Conservation (phyloP, 2,888 invertebrate species). For the Alloscopus bannaensis region DNA sequence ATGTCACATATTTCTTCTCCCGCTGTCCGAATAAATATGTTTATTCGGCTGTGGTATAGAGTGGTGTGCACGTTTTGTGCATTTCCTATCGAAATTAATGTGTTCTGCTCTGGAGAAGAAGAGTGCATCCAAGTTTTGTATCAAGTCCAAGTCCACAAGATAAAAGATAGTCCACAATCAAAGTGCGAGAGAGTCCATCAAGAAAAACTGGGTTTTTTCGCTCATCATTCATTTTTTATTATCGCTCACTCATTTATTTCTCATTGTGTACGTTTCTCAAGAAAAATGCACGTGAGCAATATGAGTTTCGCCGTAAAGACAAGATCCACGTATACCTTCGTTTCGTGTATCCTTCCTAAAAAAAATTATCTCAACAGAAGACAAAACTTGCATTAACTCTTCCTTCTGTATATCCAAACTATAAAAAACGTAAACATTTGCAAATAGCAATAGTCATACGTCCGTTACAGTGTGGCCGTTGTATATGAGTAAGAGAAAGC, state of each 20-base stretch:
- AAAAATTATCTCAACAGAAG: constrained; percentile 5
- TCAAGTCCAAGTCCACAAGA: no score
- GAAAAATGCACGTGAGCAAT: no score
- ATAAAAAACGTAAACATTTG: not conserved
- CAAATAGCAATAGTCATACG: not conserved
- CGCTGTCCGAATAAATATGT: not conserved
- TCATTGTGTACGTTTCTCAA: not conserved
- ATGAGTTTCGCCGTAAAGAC: no score
- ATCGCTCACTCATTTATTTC: constrained; percentile 39
- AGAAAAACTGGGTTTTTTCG: no score
- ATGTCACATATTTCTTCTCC: constrained; percentile 11
- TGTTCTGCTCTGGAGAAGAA: no score
- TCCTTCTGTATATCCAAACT: not conserved
- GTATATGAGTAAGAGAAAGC: not conserved
- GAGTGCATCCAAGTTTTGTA: no score
- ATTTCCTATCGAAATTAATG: no score
- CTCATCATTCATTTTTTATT: constrained; percentile 55
- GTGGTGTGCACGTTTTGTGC: no score
- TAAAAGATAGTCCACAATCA: no score
- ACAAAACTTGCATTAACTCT: not conserved
- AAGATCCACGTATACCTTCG: not conserved
- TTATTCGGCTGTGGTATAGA: not conserved
- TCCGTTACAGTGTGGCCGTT: not conserved
- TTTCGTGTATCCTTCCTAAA: not conserved
- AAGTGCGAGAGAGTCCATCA: not conserved